phyloP scores from a whole-genome alignment of 2,113 vertebrate species.

The Acanthochromis polyacanthus region DNA sequence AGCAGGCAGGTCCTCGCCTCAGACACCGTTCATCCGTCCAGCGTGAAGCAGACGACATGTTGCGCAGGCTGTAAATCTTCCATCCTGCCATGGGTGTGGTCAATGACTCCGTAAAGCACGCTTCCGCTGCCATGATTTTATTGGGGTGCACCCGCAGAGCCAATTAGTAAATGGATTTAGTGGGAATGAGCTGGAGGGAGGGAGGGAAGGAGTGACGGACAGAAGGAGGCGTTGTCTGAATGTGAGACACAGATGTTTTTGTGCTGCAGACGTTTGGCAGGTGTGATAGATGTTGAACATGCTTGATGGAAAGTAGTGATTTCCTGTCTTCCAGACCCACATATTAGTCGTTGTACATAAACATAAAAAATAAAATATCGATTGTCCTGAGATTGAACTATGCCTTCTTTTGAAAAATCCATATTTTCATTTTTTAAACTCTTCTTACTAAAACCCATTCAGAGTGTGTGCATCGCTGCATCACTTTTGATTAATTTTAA shows the following conservation, averaged over 20 bases:
- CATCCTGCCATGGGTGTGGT: constrained; percentile 53
- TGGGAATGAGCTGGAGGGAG: constrained; percentile 29
- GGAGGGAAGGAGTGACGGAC: constrained; percentile 7
- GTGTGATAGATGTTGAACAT: background rate
- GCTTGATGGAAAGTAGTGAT: background rate
- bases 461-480: too few relatives aligned
- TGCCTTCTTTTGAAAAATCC: too few relatives aligned
- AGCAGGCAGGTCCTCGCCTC: constrained; percentile 10
- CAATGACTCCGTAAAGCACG: constrained; percentile 33
- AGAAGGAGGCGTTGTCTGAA: constrained; percentile 15
- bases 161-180: constrained; percentile 81
- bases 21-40: constrained; percentile 7
- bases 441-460: too few relatives aligned
- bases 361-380: background rate
- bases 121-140: constrained; percentile 37
- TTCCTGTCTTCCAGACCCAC: background rate
- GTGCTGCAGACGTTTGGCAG: background rate
- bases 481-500: background rate
- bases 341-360: background rate
- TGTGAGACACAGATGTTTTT: constrained; percentile 39
- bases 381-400: too few relatives aligned
- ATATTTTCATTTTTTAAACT: too few relatives aligned
- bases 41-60: constrained; percentile 19
- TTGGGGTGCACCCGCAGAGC: constrained; percentile 58
- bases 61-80: constrained; percentile 66